These are phyloP conservation scores for Scaptodrosophila lebanonensis DNA, from an alignment of 1,140 invertebrate genomes.

Conservation along the genomic window DNA sequence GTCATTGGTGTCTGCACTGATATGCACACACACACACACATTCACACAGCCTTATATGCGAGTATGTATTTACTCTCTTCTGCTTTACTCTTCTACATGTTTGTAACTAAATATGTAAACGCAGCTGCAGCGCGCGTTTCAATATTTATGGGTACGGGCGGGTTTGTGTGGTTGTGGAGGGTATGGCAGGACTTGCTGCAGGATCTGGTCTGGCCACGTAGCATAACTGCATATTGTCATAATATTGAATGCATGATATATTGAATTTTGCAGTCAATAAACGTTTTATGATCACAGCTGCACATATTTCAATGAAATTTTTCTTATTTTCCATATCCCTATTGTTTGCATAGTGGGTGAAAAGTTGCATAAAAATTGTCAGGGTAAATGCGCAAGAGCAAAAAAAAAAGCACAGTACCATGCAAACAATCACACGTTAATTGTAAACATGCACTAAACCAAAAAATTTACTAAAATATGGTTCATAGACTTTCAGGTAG, in stretches of 20 bases:
- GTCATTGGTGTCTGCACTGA: constrained; percentile 39
- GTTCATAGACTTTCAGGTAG: too few relatives aligned
- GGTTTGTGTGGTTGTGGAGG: neutral
- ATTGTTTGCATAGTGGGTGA: neutral
- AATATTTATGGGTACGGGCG: constrained; percentile 48
- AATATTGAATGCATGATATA: constrained; percentile 71
- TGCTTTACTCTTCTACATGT: too few relatives aligned
- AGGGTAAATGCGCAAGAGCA: neutral
- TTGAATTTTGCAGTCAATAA: constrained; percentile 74
- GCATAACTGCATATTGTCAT: constrained; percentile 62
- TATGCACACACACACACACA: too few relatives aligned
- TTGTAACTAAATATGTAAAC: constrained; percentile 59
- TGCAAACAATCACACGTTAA: too few relatives aligned
- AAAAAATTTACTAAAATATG: too few relatives aligned
- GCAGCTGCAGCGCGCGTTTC: constrained; percentile 21
- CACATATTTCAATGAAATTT: constrained; percentile 39
- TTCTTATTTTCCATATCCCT: neutral
- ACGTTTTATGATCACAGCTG: constrained; percentile 67
- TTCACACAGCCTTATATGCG: too few relatives aligned
- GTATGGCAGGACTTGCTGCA: neutral
- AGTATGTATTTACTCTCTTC: too few relatives aligned
- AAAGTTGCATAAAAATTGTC: constrained; percentile 31
- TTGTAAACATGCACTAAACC: too few relatives aligned
- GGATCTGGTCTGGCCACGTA: too few relatives aligned
- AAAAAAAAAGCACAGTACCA: neutral